Conservation (phyloP, 2,797 vertebrate genomes). For the Sebastes dallii region DNA sequence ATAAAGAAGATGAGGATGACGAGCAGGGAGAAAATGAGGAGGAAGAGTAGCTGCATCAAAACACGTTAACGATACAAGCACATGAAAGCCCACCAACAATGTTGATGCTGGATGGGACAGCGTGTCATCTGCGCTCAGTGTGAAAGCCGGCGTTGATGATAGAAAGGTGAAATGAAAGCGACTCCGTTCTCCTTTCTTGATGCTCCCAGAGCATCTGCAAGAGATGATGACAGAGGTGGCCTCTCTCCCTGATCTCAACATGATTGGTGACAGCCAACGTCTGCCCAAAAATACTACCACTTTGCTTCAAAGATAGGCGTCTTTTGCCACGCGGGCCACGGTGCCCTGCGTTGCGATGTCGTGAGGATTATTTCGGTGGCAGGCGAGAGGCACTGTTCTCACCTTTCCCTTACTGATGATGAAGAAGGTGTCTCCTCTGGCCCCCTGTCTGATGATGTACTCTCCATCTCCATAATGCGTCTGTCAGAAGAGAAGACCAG, state of each 20-base stretch:
- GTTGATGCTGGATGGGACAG: background rate
- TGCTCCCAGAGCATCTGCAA: conserved; percentile 13
- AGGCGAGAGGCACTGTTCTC: conserved; percentile 62
- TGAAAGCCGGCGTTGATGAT: conserved; percentile 40
- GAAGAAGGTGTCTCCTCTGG: conserved; percentile 98
- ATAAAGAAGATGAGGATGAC: background rate
- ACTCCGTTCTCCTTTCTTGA: conserved; percentile 41
- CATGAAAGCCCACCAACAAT: conserved; percentile 15
- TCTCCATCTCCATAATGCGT: conserved; percentile 98
- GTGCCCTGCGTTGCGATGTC: background rate
- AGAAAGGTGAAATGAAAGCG: conserved; percentile 61
- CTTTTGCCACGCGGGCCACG: background rate
- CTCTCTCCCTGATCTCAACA: conserved; percentile 12
- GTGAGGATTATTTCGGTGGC: conserved; percentile 23
- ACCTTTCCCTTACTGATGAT: conserved; percentile 99
- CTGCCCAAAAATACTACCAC: conserved; percentile 30
- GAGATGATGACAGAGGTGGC: conserved; percentile 51
- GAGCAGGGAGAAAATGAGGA: conserved; percentile 18
- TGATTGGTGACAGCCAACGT: conserved; percentile 44
- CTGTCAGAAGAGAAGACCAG: conserved; percentile 72
- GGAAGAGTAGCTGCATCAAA: background rate
- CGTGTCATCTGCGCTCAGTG: conserved; percentile 9
- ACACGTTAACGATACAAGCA: background rate
- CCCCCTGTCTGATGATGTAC: conserved; percentile 97
- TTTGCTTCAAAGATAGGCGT: conserved; percentile 34